Base-by-base conservation (phyloP, 2,113 vertebrate genomes). In the Gymnocephalus cernua region DNA sequence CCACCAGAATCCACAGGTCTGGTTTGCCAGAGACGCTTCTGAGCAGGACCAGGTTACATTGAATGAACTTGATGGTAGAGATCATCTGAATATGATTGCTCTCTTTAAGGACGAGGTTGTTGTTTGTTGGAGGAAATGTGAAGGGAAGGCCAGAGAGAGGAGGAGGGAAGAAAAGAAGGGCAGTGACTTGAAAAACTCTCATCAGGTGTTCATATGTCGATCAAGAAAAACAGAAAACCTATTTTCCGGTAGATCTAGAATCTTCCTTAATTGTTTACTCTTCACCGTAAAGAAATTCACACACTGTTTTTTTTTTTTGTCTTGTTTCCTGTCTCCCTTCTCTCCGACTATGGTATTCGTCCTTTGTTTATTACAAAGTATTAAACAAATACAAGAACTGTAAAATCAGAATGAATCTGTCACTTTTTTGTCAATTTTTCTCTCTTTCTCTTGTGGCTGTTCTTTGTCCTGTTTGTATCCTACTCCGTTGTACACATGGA, bases 301-400 rank as follows among this genome's bases (percentile, higher is more conserved):
- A 86, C 72, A 61, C 69, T 56, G 32, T 83, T 82, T 41, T 27
- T 86, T 27, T 86, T 67, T 63, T 85, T 85, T 80, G 76, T 90
- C 77, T 84, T 41, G 62, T 89, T 89, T 89, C 80, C 59, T 48
- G 67, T 88, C 86, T 89, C 77, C 65, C 48, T 82, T 58, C 66
- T 82, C 58, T 84, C 79, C 9, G 38, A 59, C 79, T 64, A 61
- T 66, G 38, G 74, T 90, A 32, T 89, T 84, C 81, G 77, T 87
- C 58, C 83, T 85, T 83, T 93, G 86, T 94, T 92, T 92, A 80
- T 92, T 91, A 91, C 86, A 72, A 89, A 91, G 90, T 94, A 93
- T 94, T 94, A 93, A 92, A 93, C 87, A 89, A 90, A 88, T 82
- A 74, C 84, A 72, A 90, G 74, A 90, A 66, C 77, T 93, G 88